phyloP scores from a whole-genome alignment of 2,113 vertebrate genomes.

The Oncorhynchus nerka region DNA sequence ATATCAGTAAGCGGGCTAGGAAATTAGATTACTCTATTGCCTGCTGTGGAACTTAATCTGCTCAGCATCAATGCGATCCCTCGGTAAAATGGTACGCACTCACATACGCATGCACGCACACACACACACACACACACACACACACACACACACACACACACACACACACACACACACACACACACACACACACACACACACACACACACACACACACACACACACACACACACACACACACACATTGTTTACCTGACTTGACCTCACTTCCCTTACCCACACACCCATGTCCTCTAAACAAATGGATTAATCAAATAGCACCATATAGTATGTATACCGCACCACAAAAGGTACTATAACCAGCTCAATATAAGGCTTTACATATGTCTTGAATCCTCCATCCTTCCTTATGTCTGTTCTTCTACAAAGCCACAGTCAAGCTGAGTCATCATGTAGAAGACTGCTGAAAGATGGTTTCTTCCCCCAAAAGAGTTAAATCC shows the following conservation, averaged over 20 bases:
- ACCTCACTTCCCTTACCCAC: no score
- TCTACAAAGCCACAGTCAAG: neutral
- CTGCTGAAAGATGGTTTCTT: neutral
- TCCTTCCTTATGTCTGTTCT: neutral
- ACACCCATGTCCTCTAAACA: neutral
- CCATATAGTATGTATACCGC: neutral
- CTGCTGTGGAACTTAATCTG: conserved; percentile 58
- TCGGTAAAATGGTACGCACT: conserved; percentile 14
- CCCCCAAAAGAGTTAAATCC: neutral
- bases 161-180: neutral
- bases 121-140: neutral
- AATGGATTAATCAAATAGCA: neutral
- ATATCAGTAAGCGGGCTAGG: conserved; percentile 62
- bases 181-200: neutral
- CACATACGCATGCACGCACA: neutral
- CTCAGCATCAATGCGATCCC: conserved; percentile 46
- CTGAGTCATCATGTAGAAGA: conserved; percentile 1
- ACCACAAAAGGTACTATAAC: neutral
- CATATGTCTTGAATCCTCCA: neutral
- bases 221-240: neutral
- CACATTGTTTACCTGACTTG: neutral
- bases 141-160: conserved; percentile 1
- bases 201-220: conserved; percentile 2
- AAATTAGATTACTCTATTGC: conserved; percentile 65
- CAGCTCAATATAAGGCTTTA: neutral